Evolutionary conservation across 2,888 invertebrate species (phyloP).

Genomic region (Alcis repandata): DNA sequence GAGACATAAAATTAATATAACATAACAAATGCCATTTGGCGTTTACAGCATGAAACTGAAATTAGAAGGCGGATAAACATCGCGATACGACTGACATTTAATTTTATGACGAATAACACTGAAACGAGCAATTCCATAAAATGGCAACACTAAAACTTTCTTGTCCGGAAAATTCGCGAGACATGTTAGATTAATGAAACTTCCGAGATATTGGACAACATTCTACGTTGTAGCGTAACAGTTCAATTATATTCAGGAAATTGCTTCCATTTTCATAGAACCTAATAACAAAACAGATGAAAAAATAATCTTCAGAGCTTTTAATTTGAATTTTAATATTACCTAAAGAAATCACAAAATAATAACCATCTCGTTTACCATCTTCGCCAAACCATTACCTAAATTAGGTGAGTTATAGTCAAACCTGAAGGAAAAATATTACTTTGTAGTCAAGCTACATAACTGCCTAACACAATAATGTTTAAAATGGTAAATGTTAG

Average conservation of each 20-base stretch:
- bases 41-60: conserved; percentile 46
- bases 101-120: conserved; percentile 40
- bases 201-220: conserved; percentile 32
- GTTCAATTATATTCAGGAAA: neutral
- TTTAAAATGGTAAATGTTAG: no score
- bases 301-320: neutral
- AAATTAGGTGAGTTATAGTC: no score
- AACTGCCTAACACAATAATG: no score
- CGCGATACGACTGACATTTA: conserved; percentile 41
- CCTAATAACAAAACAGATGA: neutral
- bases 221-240: conserved; percentile 7
- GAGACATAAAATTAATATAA: conserved; percentile 34
- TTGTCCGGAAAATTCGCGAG: conserved; percentile 32
- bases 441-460: no score
- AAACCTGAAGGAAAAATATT: no score
- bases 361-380: no score
- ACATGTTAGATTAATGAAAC: conserved; percentile 33
- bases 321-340: no score
- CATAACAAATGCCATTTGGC: conserved; percentile 38
- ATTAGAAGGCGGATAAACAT: conserved; percentile 47
- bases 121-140: conserved; percentile 38
- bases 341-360: no score
- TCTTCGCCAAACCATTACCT: no score
- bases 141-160: conserved; percentile 35
- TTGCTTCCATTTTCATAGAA: neutral